These are phyloP conservation scores for Oreohelix idahoensis DNA, from an alignment of 1,140 invertebrate species.

Conservation along the genomic window DNA sequence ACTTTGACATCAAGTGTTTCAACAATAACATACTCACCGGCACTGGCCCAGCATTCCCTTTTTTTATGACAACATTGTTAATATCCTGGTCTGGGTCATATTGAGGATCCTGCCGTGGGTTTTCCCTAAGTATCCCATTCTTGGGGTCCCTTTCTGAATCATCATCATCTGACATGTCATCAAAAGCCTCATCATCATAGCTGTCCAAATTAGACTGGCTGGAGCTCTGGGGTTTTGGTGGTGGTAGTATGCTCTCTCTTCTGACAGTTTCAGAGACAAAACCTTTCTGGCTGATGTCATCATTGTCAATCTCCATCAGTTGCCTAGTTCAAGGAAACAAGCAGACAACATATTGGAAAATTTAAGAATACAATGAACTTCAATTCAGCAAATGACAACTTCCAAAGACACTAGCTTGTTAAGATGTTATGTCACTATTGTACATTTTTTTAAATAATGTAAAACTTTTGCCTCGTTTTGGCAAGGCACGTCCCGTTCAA, in stretches of 20 bases:
- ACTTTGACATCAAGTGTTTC: too few species aligned
- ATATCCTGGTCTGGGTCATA: constrained; percentile 45
- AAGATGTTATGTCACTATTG: too few species aligned
- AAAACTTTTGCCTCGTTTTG: too few species aligned
- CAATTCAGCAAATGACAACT: too few species aligned
- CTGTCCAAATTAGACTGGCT: constrained; percentile 51
- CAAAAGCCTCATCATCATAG: constrained; percentile 62
- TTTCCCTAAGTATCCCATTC: constrained; percentile 20
- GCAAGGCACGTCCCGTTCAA: too few species aligned
- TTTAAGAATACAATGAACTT: too few species aligned
- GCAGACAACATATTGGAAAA: too few species aligned
- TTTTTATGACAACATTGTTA: constrained; percentile 40
- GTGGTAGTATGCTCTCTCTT: constrained; percentile 57
- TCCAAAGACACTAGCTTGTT: too few species aligned
- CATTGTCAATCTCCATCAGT: constrained; percentile 48
- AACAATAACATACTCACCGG: constrained; percentile 54
- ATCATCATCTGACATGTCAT: constrained; percentile 39
- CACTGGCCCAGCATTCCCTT: constrained; percentile 42
- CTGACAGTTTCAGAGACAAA: constrained; percentile 65
- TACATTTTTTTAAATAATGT: too few species aligned
- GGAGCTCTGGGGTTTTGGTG: constrained; percentile 12
- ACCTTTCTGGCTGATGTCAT: constrained; percentile 65
- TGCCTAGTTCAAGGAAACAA: background rate
- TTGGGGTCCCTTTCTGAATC: constrained; percentile 34
- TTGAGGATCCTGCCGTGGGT: constrained; percentile 10